Base-by-base conservation (phyloP, 2,888 invertebrate genomes). In the Gastrophysa polygoni region DNA sequence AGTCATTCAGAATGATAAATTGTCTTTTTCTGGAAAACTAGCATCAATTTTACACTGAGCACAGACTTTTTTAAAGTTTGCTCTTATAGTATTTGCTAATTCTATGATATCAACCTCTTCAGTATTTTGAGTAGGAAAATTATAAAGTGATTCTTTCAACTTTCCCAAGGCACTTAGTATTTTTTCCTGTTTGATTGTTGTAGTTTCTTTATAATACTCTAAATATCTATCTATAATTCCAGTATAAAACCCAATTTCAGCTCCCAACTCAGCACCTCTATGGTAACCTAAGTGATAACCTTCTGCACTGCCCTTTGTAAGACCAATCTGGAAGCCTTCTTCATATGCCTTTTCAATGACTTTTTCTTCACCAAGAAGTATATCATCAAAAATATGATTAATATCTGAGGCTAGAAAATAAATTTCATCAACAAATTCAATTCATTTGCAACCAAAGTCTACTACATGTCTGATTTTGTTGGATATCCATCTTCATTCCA, bases 241-340 rank as follows among this genome's bases (percentile, higher is more conserved):
- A 51, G 86, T 82, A 74, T 91, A 93, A 75, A 86, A 88, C 6
- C 93, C 94, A 75, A 95, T 80, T 81, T 93, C 92, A 48, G 88
- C 86, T 2, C 93, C 93, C 16, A 93, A 76, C 76, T 90, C 87
- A 55, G 89, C 86, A 8, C 92, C 93, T 79, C 89, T 87, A 66
- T 92, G 90, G 77, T 91, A 92, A 1, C 94, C 94, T 64, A 90
- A 81, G 77, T 91, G 90, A 76, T 85, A 91, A 1, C 88, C 91
- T 76, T 90, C 88, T 16, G 86, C 76, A 71, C 87, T 89, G 2
- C 89, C 91, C 71, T 88, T 85, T 29, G 81, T 78, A 52, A 79
- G 79, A 0, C 92, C 92, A 69, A 84, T 84, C 61, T 82, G 76
- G 66, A 83, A 88, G 4, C 93, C 94, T 81, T 91, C 88, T 56